phyloP scores from a whole-genome alignment of 2,113 vertebrate species.

The Budorcas taxicolor region DNA sequence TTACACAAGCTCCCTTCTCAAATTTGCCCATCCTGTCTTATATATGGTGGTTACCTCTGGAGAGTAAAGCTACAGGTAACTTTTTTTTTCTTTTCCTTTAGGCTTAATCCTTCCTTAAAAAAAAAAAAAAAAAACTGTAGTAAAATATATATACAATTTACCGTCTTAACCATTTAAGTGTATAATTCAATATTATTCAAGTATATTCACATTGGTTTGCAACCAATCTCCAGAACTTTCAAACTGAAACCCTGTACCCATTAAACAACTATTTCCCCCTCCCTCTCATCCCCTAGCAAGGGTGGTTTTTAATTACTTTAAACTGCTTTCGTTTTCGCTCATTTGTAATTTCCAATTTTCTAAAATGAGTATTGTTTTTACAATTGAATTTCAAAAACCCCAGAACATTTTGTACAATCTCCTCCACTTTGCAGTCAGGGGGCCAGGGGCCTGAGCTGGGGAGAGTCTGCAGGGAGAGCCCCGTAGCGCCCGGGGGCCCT shows the following conservation, averaged over 20 bases:
- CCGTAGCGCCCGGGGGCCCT: fast-evolving
- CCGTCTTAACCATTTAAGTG: background rate
- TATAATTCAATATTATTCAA: background rate
- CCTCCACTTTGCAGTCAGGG: background rate
- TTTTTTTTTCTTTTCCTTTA: background rate
- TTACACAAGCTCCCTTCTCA: background rate
- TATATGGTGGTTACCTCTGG: background rate
- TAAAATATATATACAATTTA: background rate
- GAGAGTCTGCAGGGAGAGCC: background rate
- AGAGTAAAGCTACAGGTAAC: background rate
- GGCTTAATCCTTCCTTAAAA: background rate
- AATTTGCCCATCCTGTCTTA: background rate
- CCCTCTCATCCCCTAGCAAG: background rate
- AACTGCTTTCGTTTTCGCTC: background rate
- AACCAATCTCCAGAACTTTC: background rate
- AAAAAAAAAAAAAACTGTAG: background rate
- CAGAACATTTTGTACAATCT: background rate
- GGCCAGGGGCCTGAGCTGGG: background rate
- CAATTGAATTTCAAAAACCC: background rate
- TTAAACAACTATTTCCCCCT: background rate
- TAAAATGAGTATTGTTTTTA: background rate
- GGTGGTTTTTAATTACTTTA: background rate
- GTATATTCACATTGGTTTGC: background rate
- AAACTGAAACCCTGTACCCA: background rate
- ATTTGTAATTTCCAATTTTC: background rate